Evolutionary conservation across 2,797 vertebrate genomes (phyloP).

Genomic region (Pangasius mekongensis): DNA sequence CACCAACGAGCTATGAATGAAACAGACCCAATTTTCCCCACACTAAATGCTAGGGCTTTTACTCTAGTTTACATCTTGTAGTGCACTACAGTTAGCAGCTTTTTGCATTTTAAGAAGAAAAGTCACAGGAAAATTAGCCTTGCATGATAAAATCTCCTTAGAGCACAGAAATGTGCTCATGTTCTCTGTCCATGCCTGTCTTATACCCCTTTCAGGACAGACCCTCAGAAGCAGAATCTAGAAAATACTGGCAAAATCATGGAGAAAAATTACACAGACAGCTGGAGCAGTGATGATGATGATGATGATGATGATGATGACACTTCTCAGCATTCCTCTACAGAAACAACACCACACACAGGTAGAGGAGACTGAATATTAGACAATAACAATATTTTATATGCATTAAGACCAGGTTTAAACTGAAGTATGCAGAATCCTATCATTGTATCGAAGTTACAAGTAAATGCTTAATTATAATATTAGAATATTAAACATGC

Average conservation of each 20-base stretch:
- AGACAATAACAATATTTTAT: neutral
- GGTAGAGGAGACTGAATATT: conserved; percentile 61
- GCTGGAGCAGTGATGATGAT: conserved; percentile 81
- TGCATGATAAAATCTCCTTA: conserved; percentile 72
- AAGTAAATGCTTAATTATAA: neutral
- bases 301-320: conserved; percentile 66
- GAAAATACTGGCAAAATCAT: conserved; percentile 73
- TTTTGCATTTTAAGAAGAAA: conserved; percentile 55
- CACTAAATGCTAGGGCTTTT: conserved; percentile 18
- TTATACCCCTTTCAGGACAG: conserved; percentile 75
- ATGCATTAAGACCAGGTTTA: neutral
- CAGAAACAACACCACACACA: conserved; percentile 62
- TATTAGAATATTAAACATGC: neutral
- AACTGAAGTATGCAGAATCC: neutral
- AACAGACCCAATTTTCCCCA: conserved; percentile 5
- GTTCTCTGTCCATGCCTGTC: conserved; percentile 70
- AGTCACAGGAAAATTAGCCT: conserved; percentile 56
- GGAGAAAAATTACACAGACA: conserved; percentile 72
- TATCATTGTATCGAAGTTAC: neutral
- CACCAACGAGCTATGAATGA: conserved; percentile 71
- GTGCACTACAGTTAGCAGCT: conserved; percentile 59
- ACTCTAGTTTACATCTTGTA: conserved; percentile 40
- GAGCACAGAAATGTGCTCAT: conserved; percentile 70
- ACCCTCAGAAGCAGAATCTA: conserved; percentile 70
- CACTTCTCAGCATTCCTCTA: conserved; percentile 23